Percentiles rank a stretch among this genome's conserved stretches.
Conservation (phyloP, 2,888 invertebrate genomes). For the Lepidochrysops patricia region DNA sequence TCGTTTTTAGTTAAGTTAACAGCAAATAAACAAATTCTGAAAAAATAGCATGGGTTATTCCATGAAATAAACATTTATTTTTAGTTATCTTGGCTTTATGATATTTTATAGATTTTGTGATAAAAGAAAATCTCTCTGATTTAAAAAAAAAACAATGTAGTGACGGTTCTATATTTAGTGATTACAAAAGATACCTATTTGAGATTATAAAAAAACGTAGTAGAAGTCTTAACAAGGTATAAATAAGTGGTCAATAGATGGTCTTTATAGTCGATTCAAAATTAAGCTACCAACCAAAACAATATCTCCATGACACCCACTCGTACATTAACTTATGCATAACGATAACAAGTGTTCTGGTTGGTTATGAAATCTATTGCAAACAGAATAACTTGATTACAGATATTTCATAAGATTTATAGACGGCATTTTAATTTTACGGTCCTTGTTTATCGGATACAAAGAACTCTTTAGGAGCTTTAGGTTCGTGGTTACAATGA, state of each 20-base stretch:
- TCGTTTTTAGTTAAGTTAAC: background rate
- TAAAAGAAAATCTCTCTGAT: background rate
- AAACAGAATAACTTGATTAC: background rate
- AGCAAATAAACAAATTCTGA: background rate
- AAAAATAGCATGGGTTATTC: too few relatives aligned
- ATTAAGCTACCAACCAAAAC: background rate
- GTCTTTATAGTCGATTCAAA: background rate
- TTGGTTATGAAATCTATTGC: conserved; percentile 1
- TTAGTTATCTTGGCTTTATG: too few relatives aligned
- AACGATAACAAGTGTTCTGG: background rate
- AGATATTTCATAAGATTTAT: background rate
- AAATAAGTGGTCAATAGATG: background rate
- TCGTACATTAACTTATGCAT: background rate
- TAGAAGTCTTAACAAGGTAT: too few relatives aligned
- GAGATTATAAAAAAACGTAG: too few relatives aligned
- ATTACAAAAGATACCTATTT: too few relatives aligned
- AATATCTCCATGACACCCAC: background rate
- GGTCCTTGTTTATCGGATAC: too few relatives aligned
- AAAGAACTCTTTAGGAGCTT: too few relatives aligned
- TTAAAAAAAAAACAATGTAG: background rate
- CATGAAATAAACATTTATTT: too few relatives aligned
- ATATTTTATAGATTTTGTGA: too few relatives aligned
- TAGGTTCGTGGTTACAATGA: too few relatives aligned
- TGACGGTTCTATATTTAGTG: too few relatives aligned
- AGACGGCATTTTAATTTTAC: background rate